Base-by-base conservation (phyloP, 2,888 invertebrate genomes). In the Tinea trinotella region DNA sequence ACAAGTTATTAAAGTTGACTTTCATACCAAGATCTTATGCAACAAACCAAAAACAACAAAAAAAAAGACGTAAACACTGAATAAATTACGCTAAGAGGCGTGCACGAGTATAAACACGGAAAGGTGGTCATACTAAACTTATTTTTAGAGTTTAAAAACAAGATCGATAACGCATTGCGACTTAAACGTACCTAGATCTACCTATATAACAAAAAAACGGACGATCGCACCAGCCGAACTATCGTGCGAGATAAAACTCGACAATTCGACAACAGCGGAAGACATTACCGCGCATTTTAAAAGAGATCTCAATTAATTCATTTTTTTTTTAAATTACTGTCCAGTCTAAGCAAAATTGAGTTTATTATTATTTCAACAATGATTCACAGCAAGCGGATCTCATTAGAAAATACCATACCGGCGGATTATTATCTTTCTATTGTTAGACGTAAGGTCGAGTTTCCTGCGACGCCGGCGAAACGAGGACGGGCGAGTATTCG, bases 401-500 rank as follows among this genome's bases (percentile, higher is more conserved):
- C 40, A 20, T 22, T 40, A 24, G 36, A 40, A 13, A 36, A 35
- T n/a, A 30, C 7, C 2, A 30, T 40, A 40, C 2, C 13, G 12
- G 7, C 13, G 70, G 64, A 78, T 71, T 71, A 70, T 75, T 63
- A 69, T 71, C 79, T 78, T 73, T 78, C 70, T 13, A 76, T n/a
- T 66, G 61, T 68, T 70, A 64, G 67, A 73, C 64, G 70, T 84
- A 83, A 74, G 78, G 83, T 79, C 74, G 69, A 71, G 72, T 82
- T 83, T 82, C 62, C 70, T n/a, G n/a, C 18, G 9, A 48, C 2
- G 2, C 48, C 9, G 2, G 15, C 13, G 50, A 50, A 50, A 78
- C 74, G 83, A 75, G 82, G 81, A 80, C 83, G 80, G n/a, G 74
- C 65, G 74, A 68, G 76, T 76, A 80, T 82, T 84, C 84, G 84